A percentile compares a stretch with the other conserved stretches of the same genome.
Evolutionary conservation across 1,140 invertebrate species (phyloP).

Genomic region (Eubasilissa regina): DNA sequence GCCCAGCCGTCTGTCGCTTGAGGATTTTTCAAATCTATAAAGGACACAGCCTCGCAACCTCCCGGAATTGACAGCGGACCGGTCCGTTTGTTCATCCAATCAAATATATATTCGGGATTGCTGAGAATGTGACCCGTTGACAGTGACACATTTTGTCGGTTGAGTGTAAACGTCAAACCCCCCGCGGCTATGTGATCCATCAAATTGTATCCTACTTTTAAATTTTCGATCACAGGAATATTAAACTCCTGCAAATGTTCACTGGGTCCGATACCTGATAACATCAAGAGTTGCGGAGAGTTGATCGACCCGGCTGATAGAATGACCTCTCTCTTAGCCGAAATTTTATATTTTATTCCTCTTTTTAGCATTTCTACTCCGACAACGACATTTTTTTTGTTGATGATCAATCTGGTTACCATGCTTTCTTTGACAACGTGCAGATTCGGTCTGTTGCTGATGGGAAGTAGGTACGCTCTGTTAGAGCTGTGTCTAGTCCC

Average conservation of each 20-base stretch:
- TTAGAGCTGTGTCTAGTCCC: slow-evolving; percentile 84
- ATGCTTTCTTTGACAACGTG: slow-evolving; percentile 77
- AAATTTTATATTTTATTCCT: slow-evolving; percentile 72
- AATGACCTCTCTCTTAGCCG: slow-evolving; percentile 83
- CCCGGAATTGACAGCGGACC: slow-evolving; percentile 83
- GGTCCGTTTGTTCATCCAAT: slow-evolving; percentile 69
- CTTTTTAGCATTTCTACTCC: slow-evolving; percentile 77
- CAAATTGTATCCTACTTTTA: slow-evolving; percentile 84
- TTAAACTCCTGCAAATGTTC: slow-evolving; percentile 76
- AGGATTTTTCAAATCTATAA: slow-evolving; percentile 81
- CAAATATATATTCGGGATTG: slow-evolving; percentile 64
- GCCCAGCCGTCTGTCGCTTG: slow-evolving; percentile 78
- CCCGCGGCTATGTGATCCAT: slow-evolving; percentile 86
- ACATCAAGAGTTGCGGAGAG: slow-evolving; percentile 84
- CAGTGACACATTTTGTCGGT: slow-evolving; percentile 67
- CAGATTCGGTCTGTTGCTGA: slow-evolving; percentile 76
- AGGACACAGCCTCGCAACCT: slow-evolving; percentile 85
- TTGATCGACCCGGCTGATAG: slow-evolving; percentile 83
- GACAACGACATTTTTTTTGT: slow-evolving; percentile 75
- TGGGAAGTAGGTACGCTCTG: slow-evolving; percentile 81
- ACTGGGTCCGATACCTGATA: slow-evolving; percentile 85
- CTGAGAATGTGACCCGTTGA: not conserved
- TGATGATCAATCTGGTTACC: slow-evolving; percentile 85
- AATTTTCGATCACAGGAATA: slow-evolving; percentile 79
- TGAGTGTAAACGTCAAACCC: slow-evolving; percentile 78